phyloP scores from a whole-genome alignment of 2,113 vertebrate genomes.

The Cairina moschata region DNA sequence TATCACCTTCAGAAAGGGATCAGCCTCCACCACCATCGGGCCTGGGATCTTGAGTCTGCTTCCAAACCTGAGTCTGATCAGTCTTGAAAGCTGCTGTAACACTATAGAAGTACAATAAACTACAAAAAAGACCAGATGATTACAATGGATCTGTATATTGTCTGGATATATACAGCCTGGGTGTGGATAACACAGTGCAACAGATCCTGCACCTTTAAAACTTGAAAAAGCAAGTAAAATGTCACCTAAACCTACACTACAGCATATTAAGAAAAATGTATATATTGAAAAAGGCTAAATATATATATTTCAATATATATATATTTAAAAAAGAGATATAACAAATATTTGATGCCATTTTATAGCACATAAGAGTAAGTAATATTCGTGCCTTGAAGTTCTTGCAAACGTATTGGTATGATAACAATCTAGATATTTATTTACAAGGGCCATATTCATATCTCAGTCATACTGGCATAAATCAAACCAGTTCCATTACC shows the following conservation, averaged over 20 bases:
- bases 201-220: conserved; percentile 86
- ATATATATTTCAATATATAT: conserved; percentile 53
- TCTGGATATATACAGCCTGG: background rate
- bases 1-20: conserved; percentile 33
- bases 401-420: background rate
- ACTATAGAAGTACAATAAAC: background rate
- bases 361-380: conserved; percentile 18
- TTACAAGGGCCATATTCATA: background rate
- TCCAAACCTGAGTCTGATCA: conserved; percentile 44
- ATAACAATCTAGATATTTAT: background rate
- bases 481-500: background rate
- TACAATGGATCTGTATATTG: background rate
- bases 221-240: conserved; percentile 71
- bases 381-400: conserved; percentile 44
- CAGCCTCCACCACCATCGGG: background rate
- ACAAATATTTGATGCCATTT: conserved; percentile 50
- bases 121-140: background rate
- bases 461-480: background rate
- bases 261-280: conserved; percentile 28
- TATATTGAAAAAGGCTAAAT: conserved; percentile 54
- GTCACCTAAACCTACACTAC: conserved; percentile 53
- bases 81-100: background rate
- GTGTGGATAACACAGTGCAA: background rate
- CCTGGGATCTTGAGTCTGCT: conserved; percentile 15
- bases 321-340: conserved; percentile 57